Evolutionary conservation across 2,797 vertebrate species (phyloP).

Genomic region (Uromys caudimaculatus): DNA sequence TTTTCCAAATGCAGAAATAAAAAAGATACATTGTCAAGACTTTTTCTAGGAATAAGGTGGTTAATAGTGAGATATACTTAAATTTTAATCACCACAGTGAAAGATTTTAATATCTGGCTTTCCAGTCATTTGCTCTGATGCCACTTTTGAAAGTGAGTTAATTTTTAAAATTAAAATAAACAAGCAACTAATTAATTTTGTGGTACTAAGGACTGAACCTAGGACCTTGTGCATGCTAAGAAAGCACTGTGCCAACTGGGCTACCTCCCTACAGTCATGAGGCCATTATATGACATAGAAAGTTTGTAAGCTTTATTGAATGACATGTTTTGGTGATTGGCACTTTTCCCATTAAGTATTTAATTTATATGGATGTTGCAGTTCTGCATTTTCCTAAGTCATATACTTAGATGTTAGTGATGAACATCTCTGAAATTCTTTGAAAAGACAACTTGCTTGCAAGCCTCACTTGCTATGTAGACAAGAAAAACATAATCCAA

Average conservation of each 20-base stretch:
- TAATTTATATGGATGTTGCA: conserved; percentile 49
- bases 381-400: conserved; percentile 63
- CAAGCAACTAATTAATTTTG: background rate
- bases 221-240: background rate
- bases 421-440: conserved; percentile 66
- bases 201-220: background rate
- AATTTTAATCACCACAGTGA: conserved; percentile 56
- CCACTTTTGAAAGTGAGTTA: background rate
- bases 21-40: conserved; percentile 31
- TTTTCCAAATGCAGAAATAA: conserved; percentile 69
- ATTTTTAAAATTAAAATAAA: background rate
- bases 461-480: conserved; percentile 40
- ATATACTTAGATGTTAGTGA: conserved; percentile 48
- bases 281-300: conserved; percentile 49
- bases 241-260: background rate
- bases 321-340: conserved; percentile 54
- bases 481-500: conserved; percentile 25
- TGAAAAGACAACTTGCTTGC: conserved; percentile 41
- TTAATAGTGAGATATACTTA: conserved; percentile 73
- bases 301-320: conserved; percentile 54
- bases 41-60: conserved; percentile 67
- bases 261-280: background rate
- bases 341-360: conserved; percentile 68
- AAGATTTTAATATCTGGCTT: conserved; percentile 75
- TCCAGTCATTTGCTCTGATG: conserved; percentile 73